Percentiles rank a stretch among this genome's conserved stretches.
phyloP scores from a whole-genome alignment of 2,797 vertebrate species.

The Sebastes flavidus region DNA sequence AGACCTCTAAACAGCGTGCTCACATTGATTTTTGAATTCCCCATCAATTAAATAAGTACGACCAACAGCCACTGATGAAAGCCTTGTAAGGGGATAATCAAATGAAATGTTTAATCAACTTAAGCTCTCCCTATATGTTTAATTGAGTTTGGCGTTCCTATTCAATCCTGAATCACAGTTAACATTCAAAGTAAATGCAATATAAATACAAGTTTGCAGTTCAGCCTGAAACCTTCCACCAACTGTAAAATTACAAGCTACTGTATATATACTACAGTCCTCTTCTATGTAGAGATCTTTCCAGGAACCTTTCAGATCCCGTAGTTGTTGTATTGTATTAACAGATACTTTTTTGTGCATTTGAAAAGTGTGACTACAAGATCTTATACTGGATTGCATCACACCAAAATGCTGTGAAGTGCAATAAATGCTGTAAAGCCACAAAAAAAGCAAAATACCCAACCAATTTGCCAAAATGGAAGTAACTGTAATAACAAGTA shows the following conservation, averaged over 20 bases:
- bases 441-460: neutral
- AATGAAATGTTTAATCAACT: constrained; percentile 5
- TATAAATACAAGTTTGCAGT: neutral
- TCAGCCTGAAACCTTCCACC: neutral
- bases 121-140: neutral
- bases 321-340: neutral
- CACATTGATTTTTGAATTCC: neutral
- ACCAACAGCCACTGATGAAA: neutral
- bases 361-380: neutral
- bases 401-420: neutral
- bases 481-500: neutral
- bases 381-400: neutral
- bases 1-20: neutral
- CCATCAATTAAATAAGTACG: neutral
- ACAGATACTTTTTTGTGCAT: neutral
- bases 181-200: neutral
- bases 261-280: neutral
- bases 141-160: neutral
- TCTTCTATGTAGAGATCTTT: neutral
- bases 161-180: neutral
- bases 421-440: neutral
- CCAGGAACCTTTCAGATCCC: neutral
- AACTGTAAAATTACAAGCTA: neutral
- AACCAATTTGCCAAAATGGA: neutral
- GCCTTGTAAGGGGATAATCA: constrained; percentile 21